Evolutionary conservation across 2,797 vertebrate genomes (phyloP).

Genomic region (Cephalopachus bancanus): DNA sequence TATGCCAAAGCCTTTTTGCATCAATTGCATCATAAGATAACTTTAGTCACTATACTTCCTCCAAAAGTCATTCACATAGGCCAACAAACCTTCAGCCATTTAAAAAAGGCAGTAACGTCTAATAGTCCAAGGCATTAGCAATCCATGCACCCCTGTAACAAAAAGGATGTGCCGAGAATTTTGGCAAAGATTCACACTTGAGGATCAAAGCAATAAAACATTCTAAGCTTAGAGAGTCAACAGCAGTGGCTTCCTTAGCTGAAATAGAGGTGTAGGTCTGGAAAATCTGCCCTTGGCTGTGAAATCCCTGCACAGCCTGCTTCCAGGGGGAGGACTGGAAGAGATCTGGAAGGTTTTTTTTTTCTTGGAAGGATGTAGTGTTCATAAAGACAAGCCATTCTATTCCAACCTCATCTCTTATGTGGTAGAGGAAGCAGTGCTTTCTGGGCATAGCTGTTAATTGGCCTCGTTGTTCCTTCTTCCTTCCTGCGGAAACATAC

Average conservation of each 20-base stretch:
- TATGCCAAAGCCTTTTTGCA: slow-evolving; percentile 41
- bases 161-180: not conserved
- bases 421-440: not conserved
- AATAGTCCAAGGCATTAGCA: not conserved
- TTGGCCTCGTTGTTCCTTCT: not conserved
- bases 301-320: not conserved
- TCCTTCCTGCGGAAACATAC: not conserved
- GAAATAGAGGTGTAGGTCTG: not conserved
- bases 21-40: slow-evolving; percentile 62
- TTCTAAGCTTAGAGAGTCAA: not conserved
- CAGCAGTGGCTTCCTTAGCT: not conserved
- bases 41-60: slow-evolving; percentile 8
- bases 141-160: not conserved
- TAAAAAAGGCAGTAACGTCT: not conserved
- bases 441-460: not conserved
- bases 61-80: slow-evolving; percentile 53
- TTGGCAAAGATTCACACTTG: not conserved
- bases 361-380: not conserved
- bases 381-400: not conserved
- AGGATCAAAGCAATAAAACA: slow-evolving; percentile 1
- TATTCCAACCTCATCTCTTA: not conserved
- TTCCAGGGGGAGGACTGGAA: not conserved
- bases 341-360: not conserved
- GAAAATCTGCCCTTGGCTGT: not conserved
- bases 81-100: not conserved